Conservation (phyloP, 2,888 invertebrate genomes). For the Pammene aurita region DNA sequence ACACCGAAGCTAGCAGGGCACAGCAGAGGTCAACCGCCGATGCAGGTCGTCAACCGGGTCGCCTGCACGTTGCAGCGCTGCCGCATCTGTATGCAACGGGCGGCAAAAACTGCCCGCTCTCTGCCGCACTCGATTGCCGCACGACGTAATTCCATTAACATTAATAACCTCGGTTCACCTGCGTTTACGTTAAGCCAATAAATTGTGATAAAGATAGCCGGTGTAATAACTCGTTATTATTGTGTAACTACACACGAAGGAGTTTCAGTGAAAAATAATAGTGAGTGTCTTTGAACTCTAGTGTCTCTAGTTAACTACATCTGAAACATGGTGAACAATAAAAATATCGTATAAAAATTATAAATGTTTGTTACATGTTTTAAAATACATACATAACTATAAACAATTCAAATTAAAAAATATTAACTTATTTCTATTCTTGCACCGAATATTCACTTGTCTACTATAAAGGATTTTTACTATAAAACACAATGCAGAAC, state of each 20-base stretch:
- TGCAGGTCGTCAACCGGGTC: constrained; percentile 70
- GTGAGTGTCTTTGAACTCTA: background rate
- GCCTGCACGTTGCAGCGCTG: constrained; percentile 49
- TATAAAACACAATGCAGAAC: no score
- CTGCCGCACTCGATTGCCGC: constrained; percentile 57
- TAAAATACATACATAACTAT: no score
- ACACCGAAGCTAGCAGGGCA: constrained; percentile 44
- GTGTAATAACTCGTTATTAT: constrained; percentile 31
- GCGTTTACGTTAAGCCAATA: constrained; percentile 39
- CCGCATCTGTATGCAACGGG: constrained; percentile 70
- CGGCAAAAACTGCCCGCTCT: constrained; percentile 65
- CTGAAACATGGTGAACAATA: no score
- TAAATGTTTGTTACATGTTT: no score
- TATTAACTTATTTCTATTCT: no score
- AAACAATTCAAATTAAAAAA: no score
- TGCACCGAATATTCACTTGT: no score
- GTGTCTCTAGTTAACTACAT: background rate
- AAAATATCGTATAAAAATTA: no score
- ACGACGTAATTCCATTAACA: constrained; percentile 51
- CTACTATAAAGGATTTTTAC: no score
- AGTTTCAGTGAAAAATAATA: constrained; percentile 2
- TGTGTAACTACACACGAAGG: constrained; percentile 24
- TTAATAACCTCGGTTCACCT: constrained; percentile 41
- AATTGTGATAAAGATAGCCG: constrained; percentile 38
- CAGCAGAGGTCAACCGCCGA: constrained; percentile 70